Percentiles rank a stretch among this genome's conserved stretches.
These are phyloP conservation scores for Anastatus disparis DNA, from an alignment of 1,140 invertebrate genomes.

Conservation along the genomic window DNA sequence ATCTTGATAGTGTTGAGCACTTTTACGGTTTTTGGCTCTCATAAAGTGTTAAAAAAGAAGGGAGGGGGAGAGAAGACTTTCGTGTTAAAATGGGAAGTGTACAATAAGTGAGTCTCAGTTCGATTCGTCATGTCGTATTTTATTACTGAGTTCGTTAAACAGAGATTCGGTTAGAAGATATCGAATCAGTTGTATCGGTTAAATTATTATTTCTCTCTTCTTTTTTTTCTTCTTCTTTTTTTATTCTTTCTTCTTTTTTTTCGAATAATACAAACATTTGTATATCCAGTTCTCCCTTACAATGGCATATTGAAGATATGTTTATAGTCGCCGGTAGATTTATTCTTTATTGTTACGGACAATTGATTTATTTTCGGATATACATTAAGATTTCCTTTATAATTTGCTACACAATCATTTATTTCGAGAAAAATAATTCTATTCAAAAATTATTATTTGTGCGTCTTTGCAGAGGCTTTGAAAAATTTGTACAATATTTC, in stretches of 20 bases:
- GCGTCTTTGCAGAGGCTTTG: too few species aligned
- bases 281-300: neutral
- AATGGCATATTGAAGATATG: neutral
- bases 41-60: constrained; percentile 10
- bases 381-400: neutral
- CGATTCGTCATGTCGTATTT: neutral
- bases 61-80: too few species aligned
- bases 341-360: neutral
- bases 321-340: neutral
- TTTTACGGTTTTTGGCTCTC: constrained; percentile 8
- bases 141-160: constrained; percentile 17
- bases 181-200: neutral
- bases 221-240: too few species aligned
- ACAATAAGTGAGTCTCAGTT: constrained; percentile 3
- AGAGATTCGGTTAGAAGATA: constrained; percentile 9
- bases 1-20: neutral
- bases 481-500: too few species aligned
- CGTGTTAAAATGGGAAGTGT: neutral
- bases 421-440: constrained; percentile 2
- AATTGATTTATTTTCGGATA: constrained; percentile 5
- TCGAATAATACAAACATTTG: constrained; percentile 4
- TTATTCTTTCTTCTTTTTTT: neutral
- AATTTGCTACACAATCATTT: neutral
- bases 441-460: neutral
- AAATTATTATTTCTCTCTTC: constrained; percentile 35